A percentile compares a stretch with the other conserved stretches of the same genome.
These are phyloP conservation scores for Caranx melampygus DNA, from an alignment of 2,113 vertebrate species.

Conservation along the genomic window DNA sequence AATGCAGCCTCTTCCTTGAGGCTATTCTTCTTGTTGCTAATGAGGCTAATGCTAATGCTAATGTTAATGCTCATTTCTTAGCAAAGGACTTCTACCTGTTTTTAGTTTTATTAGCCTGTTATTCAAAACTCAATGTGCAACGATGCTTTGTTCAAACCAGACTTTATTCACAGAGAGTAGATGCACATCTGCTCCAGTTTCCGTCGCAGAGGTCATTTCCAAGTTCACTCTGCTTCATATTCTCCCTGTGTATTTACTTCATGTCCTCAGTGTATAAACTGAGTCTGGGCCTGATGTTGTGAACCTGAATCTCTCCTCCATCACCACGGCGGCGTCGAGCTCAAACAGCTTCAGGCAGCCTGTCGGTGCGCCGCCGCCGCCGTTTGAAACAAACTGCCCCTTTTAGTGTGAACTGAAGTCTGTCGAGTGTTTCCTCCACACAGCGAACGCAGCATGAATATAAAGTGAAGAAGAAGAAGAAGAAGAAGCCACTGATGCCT, in stretches of 20 bases:
- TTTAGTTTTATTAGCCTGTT: too few species aligned
- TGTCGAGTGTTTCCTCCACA: neutral
- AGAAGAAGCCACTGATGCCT: slow-evolving; percentile 26
- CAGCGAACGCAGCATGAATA: slow-evolving; percentile 7
- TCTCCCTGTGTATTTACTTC: neutral
- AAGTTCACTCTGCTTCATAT: neutral
- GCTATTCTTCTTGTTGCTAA: too few species aligned
- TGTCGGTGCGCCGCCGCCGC: neutral
- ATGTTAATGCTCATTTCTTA: too few species aligned
- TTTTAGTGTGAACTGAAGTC: slow-evolving; percentile 1
- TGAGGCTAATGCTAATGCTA: too few species aligned
- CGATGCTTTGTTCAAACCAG: too few species aligned
- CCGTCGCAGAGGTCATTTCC: neutral
- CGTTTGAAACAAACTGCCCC: slow-evolving; percentile 2
- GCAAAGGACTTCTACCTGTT: too few species aligned
- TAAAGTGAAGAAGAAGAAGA: neutral
- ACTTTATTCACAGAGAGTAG: too few species aligned
- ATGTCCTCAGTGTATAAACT: neutral
- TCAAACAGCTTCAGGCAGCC: slow-evolving; percentile 6
- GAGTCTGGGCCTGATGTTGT: slow-evolving; percentile 2
- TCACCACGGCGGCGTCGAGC: neutral
- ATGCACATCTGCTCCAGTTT: neutral
- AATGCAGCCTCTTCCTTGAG: too few species aligned
- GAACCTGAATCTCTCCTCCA: neutral
- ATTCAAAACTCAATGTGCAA: too few species aligned